These are phyloP conservation scores for Meghimatium bilineatum DNA, from an alignment of 2,888 invertebrate genomes.

Conservation along the genomic window DNA sequence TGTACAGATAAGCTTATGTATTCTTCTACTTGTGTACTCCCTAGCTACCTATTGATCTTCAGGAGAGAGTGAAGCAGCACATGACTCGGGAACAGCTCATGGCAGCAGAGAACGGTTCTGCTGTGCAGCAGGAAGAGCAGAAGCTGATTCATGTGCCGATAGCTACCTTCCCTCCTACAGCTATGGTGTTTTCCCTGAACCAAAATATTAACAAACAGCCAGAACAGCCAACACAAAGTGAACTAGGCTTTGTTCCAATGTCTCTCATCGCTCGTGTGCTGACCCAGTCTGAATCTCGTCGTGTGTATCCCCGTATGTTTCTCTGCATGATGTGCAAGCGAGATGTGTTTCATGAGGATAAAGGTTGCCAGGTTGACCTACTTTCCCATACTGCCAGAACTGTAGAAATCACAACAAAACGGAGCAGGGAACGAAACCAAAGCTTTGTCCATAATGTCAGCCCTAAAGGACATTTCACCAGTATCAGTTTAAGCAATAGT, in stretches of 20 bases:
- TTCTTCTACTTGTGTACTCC: constrained; percentile 64
- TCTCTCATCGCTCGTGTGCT: constrained; percentile 73
- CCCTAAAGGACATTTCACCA: constrained; percentile 26
- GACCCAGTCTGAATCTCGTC: constrained; percentile 64
- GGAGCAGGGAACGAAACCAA: not conserved
- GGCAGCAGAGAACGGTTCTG: constrained; percentile 62
- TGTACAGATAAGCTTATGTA: no score
- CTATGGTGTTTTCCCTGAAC: constrained; percentile 83
- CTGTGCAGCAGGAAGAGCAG: constrained; percentile 54
- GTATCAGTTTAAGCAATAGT: not conserved
- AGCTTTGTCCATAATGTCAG: constrained; percentile 32
- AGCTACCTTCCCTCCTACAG: constrained; percentile 89
- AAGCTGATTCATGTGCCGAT: constrained; percentile 85
- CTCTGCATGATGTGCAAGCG: constrained; percentile 70
- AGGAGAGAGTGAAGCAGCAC: constrained; percentile 85
- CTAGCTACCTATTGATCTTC: constrained; percentile 92
- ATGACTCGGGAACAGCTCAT: constrained; percentile 73
- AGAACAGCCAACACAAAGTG: constrained; percentile 47
- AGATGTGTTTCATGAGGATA: constrained; percentile 67
- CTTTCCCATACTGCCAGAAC: constrained; percentile 29
- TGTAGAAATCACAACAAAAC: constrained; percentile 29
- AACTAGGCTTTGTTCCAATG: constrained; percentile 68
- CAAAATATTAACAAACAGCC: constrained; percentile 54
- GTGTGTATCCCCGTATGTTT: constrained; percentile 63
- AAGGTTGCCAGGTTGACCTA: constrained; percentile 67